A percentile compares a stretch with the other conserved stretches of the same genome.
These are phyloP conservation scores for Drosophila mauritiana DNA, from an alignment of 1,140 invertebrate species.

Conservation along the genomic window DNA sequence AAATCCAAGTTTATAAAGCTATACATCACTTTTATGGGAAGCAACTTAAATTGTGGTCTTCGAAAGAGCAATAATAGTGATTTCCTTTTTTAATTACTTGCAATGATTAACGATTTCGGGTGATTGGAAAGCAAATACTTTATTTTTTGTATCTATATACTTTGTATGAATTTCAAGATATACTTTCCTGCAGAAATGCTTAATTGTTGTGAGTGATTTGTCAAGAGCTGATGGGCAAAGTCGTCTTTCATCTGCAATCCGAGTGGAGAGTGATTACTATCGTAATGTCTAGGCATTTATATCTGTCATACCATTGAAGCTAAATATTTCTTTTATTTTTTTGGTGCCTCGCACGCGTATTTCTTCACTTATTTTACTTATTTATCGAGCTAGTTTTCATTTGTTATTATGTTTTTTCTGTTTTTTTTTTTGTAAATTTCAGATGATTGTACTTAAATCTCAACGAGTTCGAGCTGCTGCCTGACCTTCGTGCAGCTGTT, in stretches of 20 bases:
- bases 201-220: constrained; percentile 29
- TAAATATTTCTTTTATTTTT: constrained; percentile 2
- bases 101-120: neutral
- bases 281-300: constrained; percentile 33
- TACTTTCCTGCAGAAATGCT: constrained; percentile 13
- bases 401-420: neutral
- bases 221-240: constrained; percentile 17
- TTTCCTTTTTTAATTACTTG: constrained; percentile 1
- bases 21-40: neutral
- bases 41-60: neutral
- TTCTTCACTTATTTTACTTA: constrained; percentile 47
- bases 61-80: no score
- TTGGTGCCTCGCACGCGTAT: neutral
- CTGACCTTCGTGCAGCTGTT: constrained; percentile 24
- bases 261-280: constrained; percentile 15
- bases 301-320: constrained; percentile 12
- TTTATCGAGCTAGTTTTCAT: constrained; percentile 52
- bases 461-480: constrained; percentile 24
- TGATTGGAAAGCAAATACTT: constrained; percentile 9
- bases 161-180: constrained; percentile 6
- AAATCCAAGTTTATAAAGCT: neutral
- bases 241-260: constrained; percentile 4
- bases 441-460: constrained; percentile 31
- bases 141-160: neutral
- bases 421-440: constrained; percentile 17